Evolutionary conservation across 2,113 vertebrate genomes (phyloP).

Genomic region (Okapia johnstoni): DNA sequence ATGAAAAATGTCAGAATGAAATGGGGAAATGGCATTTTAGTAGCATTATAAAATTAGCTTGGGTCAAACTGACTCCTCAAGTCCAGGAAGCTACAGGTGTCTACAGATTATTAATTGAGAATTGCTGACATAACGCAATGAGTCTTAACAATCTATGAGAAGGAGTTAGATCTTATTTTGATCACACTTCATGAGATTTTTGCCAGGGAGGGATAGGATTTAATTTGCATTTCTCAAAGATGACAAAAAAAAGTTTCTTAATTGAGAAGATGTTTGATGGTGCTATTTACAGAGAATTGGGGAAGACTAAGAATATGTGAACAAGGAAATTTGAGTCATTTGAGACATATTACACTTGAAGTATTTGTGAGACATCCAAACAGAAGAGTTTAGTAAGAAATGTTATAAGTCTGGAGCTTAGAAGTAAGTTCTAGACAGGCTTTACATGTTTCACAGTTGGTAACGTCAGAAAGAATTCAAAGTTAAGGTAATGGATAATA

Average conservation of each 20-base stretch:
- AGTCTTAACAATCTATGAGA: background rate
- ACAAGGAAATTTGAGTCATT: background rate
- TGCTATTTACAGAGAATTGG: background rate
- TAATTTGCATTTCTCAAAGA: background rate
- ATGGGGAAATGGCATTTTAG: background rate
- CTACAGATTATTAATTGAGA: background rate
- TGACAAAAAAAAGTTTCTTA: background rate
- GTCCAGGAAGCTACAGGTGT: background rate
- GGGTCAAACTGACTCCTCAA: background rate
- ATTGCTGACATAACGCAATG: background rate
- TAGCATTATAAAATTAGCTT: background rate
- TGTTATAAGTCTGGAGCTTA: background rate
- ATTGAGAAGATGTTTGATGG: background rate
- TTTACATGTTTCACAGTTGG: background rate
- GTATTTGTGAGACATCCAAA: background rate
- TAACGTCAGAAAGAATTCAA: background rate
- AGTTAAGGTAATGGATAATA: background rate
- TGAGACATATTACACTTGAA: background rate
- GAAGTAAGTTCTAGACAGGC: background rate
- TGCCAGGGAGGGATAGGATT: background rate
- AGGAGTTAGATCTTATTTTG: background rate
- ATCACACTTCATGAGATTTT: background rate
- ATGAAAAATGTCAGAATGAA: background rate
- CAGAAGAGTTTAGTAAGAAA: background rate
- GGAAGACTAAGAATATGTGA: background rate